Base-by-base conservation (phyloP, 2,797 vertebrate species). In the Microctenopoma stevenorrisi region DNA sequence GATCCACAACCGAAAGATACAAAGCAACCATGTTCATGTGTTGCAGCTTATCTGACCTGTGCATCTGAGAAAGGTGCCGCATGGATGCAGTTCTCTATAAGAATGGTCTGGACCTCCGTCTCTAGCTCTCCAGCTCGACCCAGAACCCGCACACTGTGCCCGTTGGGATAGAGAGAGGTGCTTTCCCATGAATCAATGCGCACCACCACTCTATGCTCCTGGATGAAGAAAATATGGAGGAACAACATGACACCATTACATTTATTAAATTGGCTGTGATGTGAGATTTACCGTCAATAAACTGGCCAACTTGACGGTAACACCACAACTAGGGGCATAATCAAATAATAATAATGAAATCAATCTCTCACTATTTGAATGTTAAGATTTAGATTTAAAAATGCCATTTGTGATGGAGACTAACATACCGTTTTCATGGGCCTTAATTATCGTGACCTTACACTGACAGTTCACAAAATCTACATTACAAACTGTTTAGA, bases 181-280 rank as follows among this genome's bases (percentile, higher is more conserved):
- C 95, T 94, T 42, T 98, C 97, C 98, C 98, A 99, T 0, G 95
- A 97, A 77, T 99, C 98, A 0, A 99, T 94, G 40, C 96, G 94
- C 58, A 98, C 97, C 0, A 99, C 92, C 8, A 98, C 94, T 33
- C 97, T 91, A 60, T 94, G 95, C 42, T 97, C 96, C 98, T 99
- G 75, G 1, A 25, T 4, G 15, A 25, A 35, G 13, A 22, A 11
- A 22, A 25, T 13, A 3, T 22, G 28, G 15, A n/a, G 1, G 4
- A n/a, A 49, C 25, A 1, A 26, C 26, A 25, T 3, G 22, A 56
- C n/a, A 7, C 15, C 30, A 22, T 28, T 12, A 25, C 30, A 30
- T n/a, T 35, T 0, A 33, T 4, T 13, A 25, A 18, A 7, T 46
- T 42, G 14, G 14, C 42, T 16, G 15, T 16, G 22, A 15, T 16